These are phyloP conservation scores for Pissodes strobi DNA, from an alignment of 1,140 invertebrate genomes.

Conservation along the genomic window DNA sequence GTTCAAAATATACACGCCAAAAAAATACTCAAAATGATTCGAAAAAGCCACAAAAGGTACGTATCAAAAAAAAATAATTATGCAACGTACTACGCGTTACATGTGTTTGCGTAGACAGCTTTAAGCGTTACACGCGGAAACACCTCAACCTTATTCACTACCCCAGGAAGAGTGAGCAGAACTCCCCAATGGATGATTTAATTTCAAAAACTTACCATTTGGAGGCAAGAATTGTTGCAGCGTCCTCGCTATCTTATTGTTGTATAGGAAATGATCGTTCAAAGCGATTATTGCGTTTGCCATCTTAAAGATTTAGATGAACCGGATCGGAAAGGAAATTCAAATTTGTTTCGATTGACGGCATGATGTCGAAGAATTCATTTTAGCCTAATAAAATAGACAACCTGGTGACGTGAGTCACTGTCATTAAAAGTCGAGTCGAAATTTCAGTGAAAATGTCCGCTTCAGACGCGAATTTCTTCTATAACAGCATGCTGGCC, in stretches of 20 bases:
- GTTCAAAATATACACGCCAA: too few relatives aligned
- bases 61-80: too few relatives aligned
- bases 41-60: too few relatives aligned
- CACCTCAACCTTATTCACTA: not conserved
- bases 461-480: conserved; percentile 48
- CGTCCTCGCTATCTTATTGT: conserved; percentile 52
- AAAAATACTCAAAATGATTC: too few relatives aligned
- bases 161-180: not conserved
- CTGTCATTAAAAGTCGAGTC: not conserved
- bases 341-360: too few relatives aligned
- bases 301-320: conserved; percentile 16
- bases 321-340: too few relatives aligned
- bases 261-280: conserved; percentile 54
- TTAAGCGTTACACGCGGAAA: too few relatives aligned
- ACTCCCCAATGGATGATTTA: not conserved
- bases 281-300: conserved; percentile 36
- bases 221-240: conserved; percentile 49
- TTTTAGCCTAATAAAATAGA: too few relatives aligned
- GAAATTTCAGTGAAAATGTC: conserved; percentile 31
- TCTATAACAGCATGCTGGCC: conserved; percentile 54
- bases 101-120: too few relatives aligned
- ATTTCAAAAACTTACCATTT: conserved; percentile 50
- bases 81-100: too few relatives aligned
- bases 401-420: not conserved
- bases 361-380: too few relatives aligned